Percentiles rank a stretch among this genome's conserved stretches.
phyloP scores from a whole-genome alignment of 2,797 vertebrate species.

The Setipinna tenuifilis region DNA sequence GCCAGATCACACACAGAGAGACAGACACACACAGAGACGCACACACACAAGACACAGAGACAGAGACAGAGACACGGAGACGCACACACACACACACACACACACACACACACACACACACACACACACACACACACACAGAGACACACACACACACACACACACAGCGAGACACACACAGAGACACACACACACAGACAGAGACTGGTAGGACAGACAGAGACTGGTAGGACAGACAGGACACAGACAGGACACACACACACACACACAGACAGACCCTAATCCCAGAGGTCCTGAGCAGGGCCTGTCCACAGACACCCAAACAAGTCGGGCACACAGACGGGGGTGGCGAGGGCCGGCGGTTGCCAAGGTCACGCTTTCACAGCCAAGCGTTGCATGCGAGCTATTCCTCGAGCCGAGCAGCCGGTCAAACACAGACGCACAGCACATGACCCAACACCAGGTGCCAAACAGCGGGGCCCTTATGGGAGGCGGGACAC shows the following conservation, averaged over 20 bases:
- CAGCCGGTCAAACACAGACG: neutral
- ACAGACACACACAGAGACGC: no score
- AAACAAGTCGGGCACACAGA: neutral
- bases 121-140: conserved; percentile 41
- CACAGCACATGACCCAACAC: neutral
- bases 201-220: no score
- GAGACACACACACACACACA: conserved; percentile 44
- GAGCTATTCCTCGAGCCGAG: neutral
- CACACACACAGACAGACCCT: conserved; percentile 41
- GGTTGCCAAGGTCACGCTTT: neutral
- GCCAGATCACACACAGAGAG: no score
- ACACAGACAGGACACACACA: neutral
- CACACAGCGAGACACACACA: no score
- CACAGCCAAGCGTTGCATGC: neutral
- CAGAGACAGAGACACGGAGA: no score
- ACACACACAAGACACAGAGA: no score
- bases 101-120: no score
- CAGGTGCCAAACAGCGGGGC: no score
- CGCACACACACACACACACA: no score
- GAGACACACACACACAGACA: no score
- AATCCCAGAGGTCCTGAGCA: neutral
- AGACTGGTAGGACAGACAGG: no score
- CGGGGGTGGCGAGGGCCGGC: neutral
- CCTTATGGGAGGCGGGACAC: no score
- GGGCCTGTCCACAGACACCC: neutral